Base-by-base conservation (phyloP, 2,888 invertebrate species). In the Mycalesis mineus region DNA sequence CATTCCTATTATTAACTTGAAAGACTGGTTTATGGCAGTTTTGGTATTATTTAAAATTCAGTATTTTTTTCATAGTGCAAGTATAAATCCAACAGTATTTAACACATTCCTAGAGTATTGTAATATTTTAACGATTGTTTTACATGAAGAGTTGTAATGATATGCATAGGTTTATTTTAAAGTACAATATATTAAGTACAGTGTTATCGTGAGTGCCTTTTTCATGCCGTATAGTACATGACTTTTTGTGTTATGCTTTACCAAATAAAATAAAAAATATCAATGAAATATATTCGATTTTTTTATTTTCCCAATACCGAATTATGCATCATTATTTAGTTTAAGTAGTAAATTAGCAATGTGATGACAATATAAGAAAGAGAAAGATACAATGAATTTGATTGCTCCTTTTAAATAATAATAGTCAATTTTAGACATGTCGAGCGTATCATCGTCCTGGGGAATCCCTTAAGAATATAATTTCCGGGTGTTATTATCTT, bases 161-260 rank as follows among this genome's bases (percentile, higher is more conserved):
- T 55, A 44, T 54, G 62, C 64, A 65, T 64, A 59, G 64, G 62
- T 69, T 61, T 70, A 69, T 68, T 61, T 60, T 55, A 57, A 71
- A 79, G 77, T 80, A 78, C 76, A 78, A 77, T 69, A 60, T 68
- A 66, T 65, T 61, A 60, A 69, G 67, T 69, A 69, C 67, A 68
- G 66, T 68, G 65, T 66, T 64, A 63, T 64, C 52, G 54, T 55
- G 76, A 77, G 83, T 84, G 83, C 82, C 81, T 83, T 82, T 82
- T 80, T 70, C 64, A 72, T 70, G 68, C 68, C 71, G 65, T 68
- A 64, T 70, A 71, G 67, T 71, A 72, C 68, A 72, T 71, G 71
- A 65, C 61, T 65, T 70, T 47, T 67, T 72, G 71, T 72, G 70
- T 71, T 73, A 75, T 72, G 77, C 75, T 75, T 77, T 75, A 76